These are phyloP conservation scores for Anthonomus grandis DNA, from an alignment of 1,140 invertebrate species.

Conservation along the genomic window DNA sequence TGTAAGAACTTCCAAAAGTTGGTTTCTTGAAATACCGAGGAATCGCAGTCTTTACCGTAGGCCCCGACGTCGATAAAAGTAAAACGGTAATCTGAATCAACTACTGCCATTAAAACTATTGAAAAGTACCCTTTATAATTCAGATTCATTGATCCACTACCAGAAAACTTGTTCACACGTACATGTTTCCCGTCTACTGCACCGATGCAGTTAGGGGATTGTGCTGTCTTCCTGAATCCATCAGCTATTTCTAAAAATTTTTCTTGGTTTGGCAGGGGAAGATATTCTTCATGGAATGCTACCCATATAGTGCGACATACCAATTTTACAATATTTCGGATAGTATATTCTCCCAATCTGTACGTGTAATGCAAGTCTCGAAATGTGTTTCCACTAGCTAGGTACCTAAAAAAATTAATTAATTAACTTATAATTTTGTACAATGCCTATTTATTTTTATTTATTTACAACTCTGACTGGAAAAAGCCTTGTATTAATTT, in stretches of 20 bases:
- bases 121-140: slow-evolving; percentile 44
- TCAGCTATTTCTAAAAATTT: slow-evolving; percentile 30
- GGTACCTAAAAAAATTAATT: slow-evolving; percentile 32
- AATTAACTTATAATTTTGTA: too few species aligned
- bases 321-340: slow-evolving; percentile 30
- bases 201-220: slow-evolving; percentile 15
- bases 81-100: slow-evolving; percentile 47
- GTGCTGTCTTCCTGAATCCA: neutral
- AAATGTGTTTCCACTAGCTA: slow-evolving; percentile 31
- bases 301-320: slow-evolving; percentile 29
- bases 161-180: neutral
- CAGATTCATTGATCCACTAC: slow-evolving; percentile 20
- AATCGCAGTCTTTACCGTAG: slow-evolving; percentile 48
- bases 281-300: slow-evolving; percentile 19
- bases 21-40: slow-evolving; percentile 35
- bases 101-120: slow-evolving; percentile 48
- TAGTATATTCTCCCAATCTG: slow-evolving; percentile 30
- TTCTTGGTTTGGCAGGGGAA: slow-evolving; percentile 24
- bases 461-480: too few species aligned
- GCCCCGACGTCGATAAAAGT: slow-evolving; percentile 47
- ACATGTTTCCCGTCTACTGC: slow-evolving; percentile 20
- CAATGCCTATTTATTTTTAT: too few species aligned
- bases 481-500: too few species aligned
- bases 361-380: slow-evolving; percentile 29
- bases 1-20: slow-evolving; percentile 10